Evolutionary conservation across 2,888 invertebrate species (phyloP), one percentile per base, ranked within the genome.

Genomic region (Autographa gamma): DNA sequence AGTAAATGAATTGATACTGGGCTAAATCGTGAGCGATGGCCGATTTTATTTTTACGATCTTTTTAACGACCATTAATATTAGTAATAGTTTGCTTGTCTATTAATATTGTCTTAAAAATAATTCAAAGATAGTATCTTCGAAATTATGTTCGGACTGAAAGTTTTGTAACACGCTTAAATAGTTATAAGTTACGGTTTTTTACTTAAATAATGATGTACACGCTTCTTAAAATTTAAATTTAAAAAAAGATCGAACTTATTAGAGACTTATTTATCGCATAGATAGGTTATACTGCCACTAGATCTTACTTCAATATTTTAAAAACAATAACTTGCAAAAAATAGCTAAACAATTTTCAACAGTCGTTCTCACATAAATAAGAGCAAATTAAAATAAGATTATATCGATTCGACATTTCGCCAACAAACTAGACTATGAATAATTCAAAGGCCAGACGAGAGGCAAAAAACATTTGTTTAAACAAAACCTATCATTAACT

Each of bases 401-500:
- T 78, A 80, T 74, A 79, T 69, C 69, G 38, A 62, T 64, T 63
- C 63, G 38, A 70, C 61, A 76, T 73, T 71, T 75, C 66, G 72
- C 66, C 58, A 52, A 14, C 60, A 54, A 68, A 60, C 54, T 67
- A 18, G 13, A 32, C 41, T 60, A 81, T 85, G 80, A 83, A 89
- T 88, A 78, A 90, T 90, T 80, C 85, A 91, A 85, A 72, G 80
- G 76, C 77, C 72, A 73, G 74, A 70, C 82, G 81, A 86, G 83
- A 86, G 59, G 32, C 80, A 83, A 90, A 86, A 89, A 89, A 87
- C 81, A 69, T 71, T 79, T 80, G 71, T 79, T 81, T 73, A 75
- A 76, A 80, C 76, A 66, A 76, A 85, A 86, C 87, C 86, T 88
- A 88, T 89, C 75, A 89, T 88, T 89, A 89, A 75, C 71, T 71